A percentile compares a stretch with the other conserved stretches of the same genome.
These are phyloP conservation scores for Melanchra persicariae DNA, from an alignment of 2,888 invertebrate genomes.

Conservation along the genomic window DNA sequence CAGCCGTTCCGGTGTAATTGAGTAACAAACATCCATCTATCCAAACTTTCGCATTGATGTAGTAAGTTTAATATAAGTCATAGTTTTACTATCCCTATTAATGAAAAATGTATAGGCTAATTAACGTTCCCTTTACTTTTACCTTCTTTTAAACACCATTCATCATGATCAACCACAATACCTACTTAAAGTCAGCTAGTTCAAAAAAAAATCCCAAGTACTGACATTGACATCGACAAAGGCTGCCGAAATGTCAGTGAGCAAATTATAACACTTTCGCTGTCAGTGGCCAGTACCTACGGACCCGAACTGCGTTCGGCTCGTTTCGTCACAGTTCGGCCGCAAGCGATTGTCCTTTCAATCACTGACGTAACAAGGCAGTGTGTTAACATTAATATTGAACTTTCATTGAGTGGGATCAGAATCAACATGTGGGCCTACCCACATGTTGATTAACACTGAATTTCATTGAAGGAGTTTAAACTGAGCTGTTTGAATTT, in stretches of 20 bases:
- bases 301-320: constrained; percentile 28
- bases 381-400: constrained; percentile 46
- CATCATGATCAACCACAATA: background rate
- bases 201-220: background rate
- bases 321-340: constrained; percentile 61
- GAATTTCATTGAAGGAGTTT: background rate
- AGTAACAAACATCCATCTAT: too few species aligned
- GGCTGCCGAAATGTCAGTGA: constrained; percentile 61
- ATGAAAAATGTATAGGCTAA: too few species aligned
- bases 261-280: constrained; percentile 74
- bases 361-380: constrained; percentile 56
- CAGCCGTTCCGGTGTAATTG: too few species aligned
- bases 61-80: too few species aligned
- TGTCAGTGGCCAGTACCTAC: constrained; percentile 39
- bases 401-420: constrained; percentile 40
- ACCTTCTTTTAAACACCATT: too few species aligned
- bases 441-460: too few species aligned
- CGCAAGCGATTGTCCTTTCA: constrained; percentile 62
- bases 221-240: constrained; percentile 53
- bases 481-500: background rate
- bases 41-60: too few species aligned
- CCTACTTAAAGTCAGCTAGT: background rate
- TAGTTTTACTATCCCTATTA: too few species aligned
- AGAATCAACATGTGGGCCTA: constrained; percentile 14
- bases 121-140: too few species aligned